A percentile compares a stretch with the other conserved stretches of the same genome.
phyloP scores from a whole-genome alignment of 1,140 invertebrate genomes.

The Drosophila arawakana region DNA sequence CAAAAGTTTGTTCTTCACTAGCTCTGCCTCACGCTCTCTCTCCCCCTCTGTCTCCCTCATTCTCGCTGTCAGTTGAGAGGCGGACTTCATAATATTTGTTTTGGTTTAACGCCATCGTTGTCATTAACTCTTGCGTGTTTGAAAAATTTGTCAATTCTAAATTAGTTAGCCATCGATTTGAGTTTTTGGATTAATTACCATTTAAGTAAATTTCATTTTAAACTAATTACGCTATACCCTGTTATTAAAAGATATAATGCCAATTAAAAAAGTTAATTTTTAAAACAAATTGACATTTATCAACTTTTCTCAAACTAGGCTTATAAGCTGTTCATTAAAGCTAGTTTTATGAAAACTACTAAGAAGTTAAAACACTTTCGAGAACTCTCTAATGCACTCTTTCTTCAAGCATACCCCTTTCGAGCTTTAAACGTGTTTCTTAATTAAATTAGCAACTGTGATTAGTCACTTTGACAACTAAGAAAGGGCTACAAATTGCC shows the following conservation, averaged over 20 bases:
- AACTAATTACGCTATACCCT: not conserved
- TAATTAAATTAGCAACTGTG: constrained; percentile 17
- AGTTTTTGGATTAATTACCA: constrained; percentile 39
- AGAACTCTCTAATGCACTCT: not conserved
- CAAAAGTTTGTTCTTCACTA: constrained; percentile 16
- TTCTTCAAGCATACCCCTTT: no score
- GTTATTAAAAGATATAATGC: not conserved
- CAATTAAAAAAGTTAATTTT: no score
- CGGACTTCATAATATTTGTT: constrained; percentile 35
- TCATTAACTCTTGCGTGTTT: constrained; percentile 39
- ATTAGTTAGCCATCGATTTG: constrained; percentile 49
- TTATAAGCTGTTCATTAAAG: no score
- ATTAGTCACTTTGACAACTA: constrained; percentile 7
- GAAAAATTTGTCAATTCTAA: constrained; percentile 30
- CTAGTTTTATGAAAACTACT: no score
- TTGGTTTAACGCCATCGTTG: constrained; percentile 36
- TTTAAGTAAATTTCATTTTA: not conserved
- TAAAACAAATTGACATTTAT: no score
- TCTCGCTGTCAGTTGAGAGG: not conserved
- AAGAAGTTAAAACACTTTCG: not conserved
- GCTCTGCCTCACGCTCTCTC: no score
- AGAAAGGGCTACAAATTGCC: not conserved
- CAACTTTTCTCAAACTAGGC: no score
- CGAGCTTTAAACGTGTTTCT: not conserved
- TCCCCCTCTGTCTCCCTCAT: no score